phyloP scores from a whole-genome alignment of 2,888 invertebrate genomes.

The Diadegma fenestrale region DNA sequence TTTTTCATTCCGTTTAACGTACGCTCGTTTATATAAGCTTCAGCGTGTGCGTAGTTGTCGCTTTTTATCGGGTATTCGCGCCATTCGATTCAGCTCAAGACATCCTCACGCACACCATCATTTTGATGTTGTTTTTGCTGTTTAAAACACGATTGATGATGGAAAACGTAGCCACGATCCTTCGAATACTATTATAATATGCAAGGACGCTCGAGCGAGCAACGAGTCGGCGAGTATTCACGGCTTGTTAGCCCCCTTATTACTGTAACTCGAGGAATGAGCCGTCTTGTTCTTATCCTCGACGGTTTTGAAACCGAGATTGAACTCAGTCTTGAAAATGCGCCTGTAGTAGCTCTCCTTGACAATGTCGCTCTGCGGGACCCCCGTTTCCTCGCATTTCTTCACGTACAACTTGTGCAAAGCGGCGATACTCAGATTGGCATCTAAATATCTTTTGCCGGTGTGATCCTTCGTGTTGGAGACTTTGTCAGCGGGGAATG shows the following conservation, averaged over 20 bases:
- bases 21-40: constrained; percentile 50
- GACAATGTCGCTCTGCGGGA: constrained; percentile 75
- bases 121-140: too few species aligned
- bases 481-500: constrained; percentile 73
- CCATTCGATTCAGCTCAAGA: constrained; percentile 7
- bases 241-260: constrained; percentile 45
- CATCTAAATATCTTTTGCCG: constrained; percentile 72
- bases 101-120: not conserved
- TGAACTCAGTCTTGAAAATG: constrained; percentile 78
- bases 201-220: constrained; percentile 28
- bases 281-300: constrained; percentile 58
- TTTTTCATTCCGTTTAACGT: constrained; percentile 29
- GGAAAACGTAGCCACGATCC: constrained; percentile 42
- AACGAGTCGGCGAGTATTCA: constrained; percentile 47
- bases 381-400: constrained; percentile 75
- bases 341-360: constrained; percentile 78
- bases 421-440: constrained; percentile 74
- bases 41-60: constrained; percentile 38
- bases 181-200: constrained; percentile 47
- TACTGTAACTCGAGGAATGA: constrained; percentile 53
- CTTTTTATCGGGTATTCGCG: too few species aligned
- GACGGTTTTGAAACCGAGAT: constrained; percentile 74
- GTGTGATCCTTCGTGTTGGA: constrained; percentile 70
- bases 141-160: constrained; percentile 31
- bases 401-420: constrained; percentile 77